A percentile compares a stretch with the other conserved stretches of the same genome.
These are phyloP conservation scores for Astropecten irregularis DNA, from an alignment of 53 echinoderm and acorn worm genomes.

Conservation along the genomic window DNA sequence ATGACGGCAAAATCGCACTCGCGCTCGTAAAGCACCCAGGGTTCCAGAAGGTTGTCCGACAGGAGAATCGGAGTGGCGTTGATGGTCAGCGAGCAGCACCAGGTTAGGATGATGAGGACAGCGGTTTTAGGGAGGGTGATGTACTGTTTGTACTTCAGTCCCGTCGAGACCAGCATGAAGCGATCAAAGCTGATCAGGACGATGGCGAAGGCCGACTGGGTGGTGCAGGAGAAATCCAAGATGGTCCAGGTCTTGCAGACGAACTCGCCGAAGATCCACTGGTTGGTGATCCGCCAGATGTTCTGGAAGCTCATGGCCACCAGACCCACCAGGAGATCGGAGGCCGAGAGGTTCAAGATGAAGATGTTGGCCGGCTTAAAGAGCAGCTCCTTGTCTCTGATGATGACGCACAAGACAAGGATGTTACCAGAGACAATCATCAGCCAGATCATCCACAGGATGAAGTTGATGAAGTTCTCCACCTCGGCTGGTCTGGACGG, in stretches of 20 bases:
- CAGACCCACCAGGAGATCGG: conserved; percentile 58
- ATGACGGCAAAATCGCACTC: conserved; percentile 48
- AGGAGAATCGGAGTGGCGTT: conserved; percentile 38
- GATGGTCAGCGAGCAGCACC: conserved; percentile 20
- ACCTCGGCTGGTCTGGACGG: neutral
- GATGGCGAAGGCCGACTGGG: conserved; percentile 64
- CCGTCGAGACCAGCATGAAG: conserved; percentile 56
- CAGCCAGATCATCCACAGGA: conserved; percentile 33
- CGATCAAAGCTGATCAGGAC: conserved; percentile 59
- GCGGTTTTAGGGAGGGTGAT: conserved; percentile 35
- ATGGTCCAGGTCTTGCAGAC: conserved; percentile 51
- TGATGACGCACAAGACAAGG: conserved; percentile 45
- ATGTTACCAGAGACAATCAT: conserved; percentile 42
- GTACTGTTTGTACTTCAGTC: conserved; percentile 58
- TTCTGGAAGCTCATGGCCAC: conserved; percentile 58
- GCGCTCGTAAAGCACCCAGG: conserved; percentile 26
- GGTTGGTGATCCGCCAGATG: conserved; percentile 9
- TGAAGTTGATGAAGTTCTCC: conserved; percentile 22
- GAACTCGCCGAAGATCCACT: conserved; percentile 63
- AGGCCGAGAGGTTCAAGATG: conserved; percentile 48
- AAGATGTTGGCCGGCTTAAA: conserved; percentile 48
- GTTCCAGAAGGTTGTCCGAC: conserved; percentile 20
- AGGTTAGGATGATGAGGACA: conserved; percentile 24
- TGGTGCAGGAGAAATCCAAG: conserved; percentile 45
- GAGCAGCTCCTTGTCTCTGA: conserved; percentile 20